phyloP scores from a whole-genome alignment of 1,140 invertebrate genomes.

The Ceratina australensis region DNA sequence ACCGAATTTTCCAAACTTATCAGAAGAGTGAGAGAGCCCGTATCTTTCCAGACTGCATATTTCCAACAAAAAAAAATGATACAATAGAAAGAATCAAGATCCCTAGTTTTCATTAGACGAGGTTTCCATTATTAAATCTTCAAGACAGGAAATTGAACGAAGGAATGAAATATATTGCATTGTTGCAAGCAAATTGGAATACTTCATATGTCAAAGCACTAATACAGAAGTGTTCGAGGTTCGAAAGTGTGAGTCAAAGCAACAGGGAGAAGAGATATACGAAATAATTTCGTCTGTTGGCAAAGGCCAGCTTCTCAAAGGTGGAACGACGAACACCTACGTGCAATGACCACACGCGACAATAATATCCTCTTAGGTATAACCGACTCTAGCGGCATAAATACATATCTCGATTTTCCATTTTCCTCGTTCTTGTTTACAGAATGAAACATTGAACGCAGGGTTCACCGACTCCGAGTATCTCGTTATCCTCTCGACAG shows the following conservation, averaged over 20 bases:
- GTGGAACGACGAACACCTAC: too few species aligned
- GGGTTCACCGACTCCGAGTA: neutral
- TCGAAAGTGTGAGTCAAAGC: too few species aligned
- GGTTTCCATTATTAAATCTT: too few species aligned
- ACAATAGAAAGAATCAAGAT: neutral
- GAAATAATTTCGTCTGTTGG: neutral
- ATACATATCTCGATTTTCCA: neutral
- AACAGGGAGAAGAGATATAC: neutral
- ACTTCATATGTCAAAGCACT: too few species aligned
- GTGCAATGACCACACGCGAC: neutral
- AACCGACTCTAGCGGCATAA: neutral
- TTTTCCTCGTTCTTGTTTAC: neutral
- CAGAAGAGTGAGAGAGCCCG: neutral
- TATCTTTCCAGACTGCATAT: neutral
- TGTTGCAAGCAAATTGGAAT: too few species aligned
- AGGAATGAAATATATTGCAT: too few species aligned
- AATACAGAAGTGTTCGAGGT: too few species aligned
- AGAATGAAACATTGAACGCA: neutral
- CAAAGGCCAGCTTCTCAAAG: neutral
- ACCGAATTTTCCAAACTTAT: conserved; percentile 25
- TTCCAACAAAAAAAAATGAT: too few species aligned
- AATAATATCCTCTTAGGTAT: neutral
- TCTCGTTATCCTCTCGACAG: too few species aligned
- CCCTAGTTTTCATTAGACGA: too few species aligned
- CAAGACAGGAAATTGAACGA: too few species aligned